Base-by-base conservation (phyloP, 2,113 vertebrate species). In the Gobio gobio region DNA sequence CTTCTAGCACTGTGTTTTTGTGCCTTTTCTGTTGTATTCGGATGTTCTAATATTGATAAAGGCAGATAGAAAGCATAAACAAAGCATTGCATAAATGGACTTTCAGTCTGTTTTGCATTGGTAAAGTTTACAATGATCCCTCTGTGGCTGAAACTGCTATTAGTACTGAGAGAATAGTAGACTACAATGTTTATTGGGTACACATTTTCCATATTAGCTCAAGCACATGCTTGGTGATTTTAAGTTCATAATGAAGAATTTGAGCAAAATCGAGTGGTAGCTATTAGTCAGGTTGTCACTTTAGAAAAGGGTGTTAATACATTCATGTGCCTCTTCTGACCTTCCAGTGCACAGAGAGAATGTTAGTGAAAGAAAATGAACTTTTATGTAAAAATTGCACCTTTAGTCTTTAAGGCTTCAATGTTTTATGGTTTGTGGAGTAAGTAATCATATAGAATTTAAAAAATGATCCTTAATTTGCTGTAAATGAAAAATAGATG, bases 361-460 rank as follows among this genome's bases (percentile, higher is more conserved):
- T 56, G 54, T 22, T 22, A 22, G 6, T 73, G 36, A 73, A 45
- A 24, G 58, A 56, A 22, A 54, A 16, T 16, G 13, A 47, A 16
- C 47, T 12, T 10, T 12, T 64, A 64, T 92, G 89, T 89, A 91
- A 88, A 91, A 90, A 87, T 86, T 76, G 58, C 83, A 86, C 82
- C 83, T 87, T 84, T 75, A 36, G 33, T 58, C 54, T 77, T 86
- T 10, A 63, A 78, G 64, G n/a, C 56, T 89, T 83, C 63, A 58
- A 49, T 10, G 77, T 79, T 79, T 58, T 24, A 47, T n/a, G 75
- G 10, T 78, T 63, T 63, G 40, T 79, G 77, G 36, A 63, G 51
- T 24, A 73, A 43, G 22, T 74, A 45, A 74, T 24, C 22, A 7
- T n/a, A 56, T 78, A 24, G 33, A n/a, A 36, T 22, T 36, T 58